Evolutionary conservation across 2,113 vertebrate genomes (phyloP), one percentile per base, ranked within the genome.

Genomic region (Leucopternis melanops): DNA sequence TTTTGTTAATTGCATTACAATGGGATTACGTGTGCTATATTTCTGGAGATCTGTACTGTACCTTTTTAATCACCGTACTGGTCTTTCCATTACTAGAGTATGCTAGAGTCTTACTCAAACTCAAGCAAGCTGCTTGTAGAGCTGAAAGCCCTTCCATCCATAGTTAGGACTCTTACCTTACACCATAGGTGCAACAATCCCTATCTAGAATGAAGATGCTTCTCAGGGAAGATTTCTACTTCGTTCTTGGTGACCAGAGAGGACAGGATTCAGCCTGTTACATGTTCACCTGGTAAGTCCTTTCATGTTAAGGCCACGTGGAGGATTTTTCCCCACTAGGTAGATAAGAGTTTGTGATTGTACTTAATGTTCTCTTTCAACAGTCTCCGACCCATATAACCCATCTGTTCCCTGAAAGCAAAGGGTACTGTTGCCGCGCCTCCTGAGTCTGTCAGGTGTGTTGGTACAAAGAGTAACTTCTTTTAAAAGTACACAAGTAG

Each of bases 371-470:
- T 52, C 47, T 77, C 63, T 13, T 9, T 11, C 16, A 14, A 2
- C 16, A 9, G 47, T 7, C 34, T 36, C 36, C 5, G 4, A 4
- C 13, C 29, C 69, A 4, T 3, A 15, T 10, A 18, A 34, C 54
- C 21, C 27, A 2, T 4, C 38, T 1, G 16, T 12, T 3, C 23
- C 67, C 42, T 26, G 61, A 44, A 29, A 59, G 63, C 58, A 31
- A 17, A 50, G 52, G 63, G 38, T 7, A 6, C 57, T 5, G 2
- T 1, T 4, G 16, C 52, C 0, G 0, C 3, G 2, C 32, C 54
- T 25, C 61, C 61, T 1, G 1, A 1, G 6, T 8, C 32, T 5
- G 26, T 27, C 11, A 0, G 2, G 63, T 15, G 26, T 11, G 7
- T 38, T 7, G 5, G 49, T 38, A 74, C 42, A 40, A 12, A 32